Evolutionary conservation across 2,797 vertebrate species (phyloP), one percentile per base, ranked within the genome.

Genomic region (Picus viridis): DNA sequence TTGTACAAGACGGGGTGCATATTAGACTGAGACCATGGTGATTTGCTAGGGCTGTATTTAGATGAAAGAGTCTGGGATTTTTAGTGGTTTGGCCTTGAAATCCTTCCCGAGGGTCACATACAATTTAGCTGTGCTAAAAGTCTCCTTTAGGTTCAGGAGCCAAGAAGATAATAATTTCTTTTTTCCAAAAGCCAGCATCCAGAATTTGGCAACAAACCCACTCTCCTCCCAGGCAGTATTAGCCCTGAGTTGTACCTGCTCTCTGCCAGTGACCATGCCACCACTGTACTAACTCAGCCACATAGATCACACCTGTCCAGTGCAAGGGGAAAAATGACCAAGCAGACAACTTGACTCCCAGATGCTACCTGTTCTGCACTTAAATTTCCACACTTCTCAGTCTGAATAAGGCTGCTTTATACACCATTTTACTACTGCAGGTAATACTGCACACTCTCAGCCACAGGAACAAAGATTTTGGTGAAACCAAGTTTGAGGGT

Each of bases 51-150:
- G 51, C 64, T 79, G 83, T 59, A 83, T 91, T 93, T 86, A 92
- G 64, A 93, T 79, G 32, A 86, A 92, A 79, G 29, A 70, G 61
- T 88, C 83, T 82, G 67, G 47, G 3, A 2, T 51, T 93, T 89
- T 94, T 82, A 84, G 77, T 67, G 73, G 79, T 76, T 95, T 92
- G 89, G 87, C 91, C 89, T 82, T 58, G 76, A 88, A 91, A 78
- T 7, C 16, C n/a, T 83, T 78, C 90, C 80, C 74, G 71, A 57
- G 71, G 77, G 87, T 88, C 18, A 32, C 1, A 2, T 39, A 84
- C 54, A 88, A 74, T 74, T 89, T 58, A 84, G 87, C 87, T 79
- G n/a, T 8, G 43, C 68, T 88, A 34, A 54, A 86, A 75, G 77
- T 54, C 84, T 86, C 58, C 30, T 54, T 34, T 11, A 27, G 45